Base-by-base conservation (phyloP, 2,888 invertebrate species). In the Melipona bicolor region DNA sequence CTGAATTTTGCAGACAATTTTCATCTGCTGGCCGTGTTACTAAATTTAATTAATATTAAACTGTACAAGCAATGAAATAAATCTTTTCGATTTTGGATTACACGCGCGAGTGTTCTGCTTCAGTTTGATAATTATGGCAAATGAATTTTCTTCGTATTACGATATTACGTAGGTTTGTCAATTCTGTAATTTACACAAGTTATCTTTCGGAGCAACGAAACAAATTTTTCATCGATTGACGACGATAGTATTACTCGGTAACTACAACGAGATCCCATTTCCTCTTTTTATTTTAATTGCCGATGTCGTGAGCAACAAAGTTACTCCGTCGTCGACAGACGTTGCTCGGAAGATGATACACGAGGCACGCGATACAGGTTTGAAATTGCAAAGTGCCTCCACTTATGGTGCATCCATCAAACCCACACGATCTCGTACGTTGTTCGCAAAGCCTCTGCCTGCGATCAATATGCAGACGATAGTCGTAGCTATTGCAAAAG, bases 391-490 rank as follows among this genome's bases (percentile, higher is more conserved):
- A 79, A 79, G 80, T 78, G 50, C 69, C 71, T 24, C 19, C 77
- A 52, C 62, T 85, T 62, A 61, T 24, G 49, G 62, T 52, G n/a
- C 72, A 79, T 84, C 69, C 69, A 69, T 83, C 83, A 84, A 84
- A 21, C 85, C 85, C 73, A 85, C 85, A 83, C 85, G n/a, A 52
- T 21, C 64, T 65, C 61, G 62, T 75, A 69, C 62, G 68, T 79
- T 75, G 77, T 79, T 77, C 77, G 49, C 56, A n/a, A 56, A 64
- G 59, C 72, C 43, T 62, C 77, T 62, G 50, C 75, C 59, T 71
- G 43, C 43, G 75, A 71, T 77, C 77, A 72, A 77, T 77, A 83
- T 77, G 77, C 75, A 68, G 74, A 83, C 56, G 79, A 77, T 75
- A 32, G 70, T 70, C 75, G 64, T 70, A 56, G 24, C 17, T 59